phyloP scores from a whole-genome alignment of 2,888 invertebrate genomes.

The Xestoiulus laeticollis region DNA sequence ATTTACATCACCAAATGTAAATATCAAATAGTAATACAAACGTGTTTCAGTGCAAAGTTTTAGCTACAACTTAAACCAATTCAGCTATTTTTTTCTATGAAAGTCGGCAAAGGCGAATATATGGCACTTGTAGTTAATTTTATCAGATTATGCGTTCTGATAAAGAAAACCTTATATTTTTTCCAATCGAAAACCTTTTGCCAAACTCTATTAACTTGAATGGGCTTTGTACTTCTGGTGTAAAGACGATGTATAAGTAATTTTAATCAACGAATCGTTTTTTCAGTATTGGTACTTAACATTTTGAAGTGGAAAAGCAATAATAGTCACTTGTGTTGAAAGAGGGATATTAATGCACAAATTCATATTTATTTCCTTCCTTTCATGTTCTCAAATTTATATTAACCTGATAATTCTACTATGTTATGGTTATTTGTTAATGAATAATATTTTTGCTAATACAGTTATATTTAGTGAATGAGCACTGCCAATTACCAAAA shows the following conservation, averaged over 20 bases:
- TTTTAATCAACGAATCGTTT: neutral
- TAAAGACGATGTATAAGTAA: neutral
- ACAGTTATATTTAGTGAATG: conserved; percentile 1
- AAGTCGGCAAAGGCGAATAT: neutral
- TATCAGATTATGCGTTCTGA: neutral
- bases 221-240: neutral
- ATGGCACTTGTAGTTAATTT: neutral
- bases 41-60: no score
- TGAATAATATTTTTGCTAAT: conserved; percentile 39
- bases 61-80: no score
- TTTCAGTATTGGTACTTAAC: neutral
- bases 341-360: conserved; percentile 23
- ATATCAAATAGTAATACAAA: no score
- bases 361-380: conserved; percentile 24
- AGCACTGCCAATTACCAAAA: conserved; percentile 20
- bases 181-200: neutral
- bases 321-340: conserved; percentile 17
- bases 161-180: neutral
- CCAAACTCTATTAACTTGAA: neutral
- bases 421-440: conserved; percentile 19
- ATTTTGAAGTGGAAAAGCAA: neutral
- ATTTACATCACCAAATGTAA: no score
- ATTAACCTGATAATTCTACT: neutral
- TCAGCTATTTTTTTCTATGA: neutral
- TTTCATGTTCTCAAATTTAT: neutral